Percentiles rank a stretch among this genome's conserved stretches.
phyloP scores from a whole-genome alignment of 2,113 vertebrate genomes.

The Podarcis cretensis region DNA sequence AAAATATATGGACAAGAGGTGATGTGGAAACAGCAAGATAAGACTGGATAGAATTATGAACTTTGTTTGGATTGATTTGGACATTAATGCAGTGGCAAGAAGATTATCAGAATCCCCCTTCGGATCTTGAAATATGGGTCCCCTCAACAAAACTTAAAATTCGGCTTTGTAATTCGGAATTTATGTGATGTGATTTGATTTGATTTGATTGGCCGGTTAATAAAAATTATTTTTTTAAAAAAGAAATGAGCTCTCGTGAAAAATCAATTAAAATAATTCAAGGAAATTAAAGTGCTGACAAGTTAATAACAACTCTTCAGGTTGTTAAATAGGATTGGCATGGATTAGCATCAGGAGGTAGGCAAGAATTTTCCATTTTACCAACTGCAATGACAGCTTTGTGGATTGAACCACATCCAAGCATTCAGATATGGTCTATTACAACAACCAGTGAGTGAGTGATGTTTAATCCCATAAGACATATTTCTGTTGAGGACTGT shows the following conservation, averaged over 20 bases:
- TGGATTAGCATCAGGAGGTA: conserved; percentile 48
- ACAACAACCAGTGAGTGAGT: conserved; percentile 39
- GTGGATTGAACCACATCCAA: conserved; percentile 17
- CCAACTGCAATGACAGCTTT: conserved; percentile 39
- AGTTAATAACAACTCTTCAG: conserved; percentile 47
- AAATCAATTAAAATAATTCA: conserved; percentile 64
- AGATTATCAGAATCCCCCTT: too few species aligned
- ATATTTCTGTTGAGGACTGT: conserved; percentile 22
- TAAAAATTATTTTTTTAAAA: too few species aligned
- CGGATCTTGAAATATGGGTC: too few species aligned
- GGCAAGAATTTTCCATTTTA: conserved; percentile 40
- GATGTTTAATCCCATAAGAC: conserved; percentile 48
- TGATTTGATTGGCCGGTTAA: too few species aligned
- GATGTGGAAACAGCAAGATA: too few species aligned
- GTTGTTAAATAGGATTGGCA: conserved; percentile 58
- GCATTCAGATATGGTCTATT: conserved; percentile 12
- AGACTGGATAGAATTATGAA: too few species aligned
- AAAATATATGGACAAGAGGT: too few species aligned
- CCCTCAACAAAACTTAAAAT: too few species aligned
- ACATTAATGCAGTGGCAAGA: too few species aligned
- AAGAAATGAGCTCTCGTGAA: conserved; percentile 39
- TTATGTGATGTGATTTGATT: too few species aligned
- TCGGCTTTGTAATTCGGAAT: too few species aligned
- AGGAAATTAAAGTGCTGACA: conserved; percentile 56
- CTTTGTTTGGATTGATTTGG: too few species aligned